Conservation (phyloP, 1,140 invertebrate genomes). For the Trachymyrmex cornetzi region DNA sequence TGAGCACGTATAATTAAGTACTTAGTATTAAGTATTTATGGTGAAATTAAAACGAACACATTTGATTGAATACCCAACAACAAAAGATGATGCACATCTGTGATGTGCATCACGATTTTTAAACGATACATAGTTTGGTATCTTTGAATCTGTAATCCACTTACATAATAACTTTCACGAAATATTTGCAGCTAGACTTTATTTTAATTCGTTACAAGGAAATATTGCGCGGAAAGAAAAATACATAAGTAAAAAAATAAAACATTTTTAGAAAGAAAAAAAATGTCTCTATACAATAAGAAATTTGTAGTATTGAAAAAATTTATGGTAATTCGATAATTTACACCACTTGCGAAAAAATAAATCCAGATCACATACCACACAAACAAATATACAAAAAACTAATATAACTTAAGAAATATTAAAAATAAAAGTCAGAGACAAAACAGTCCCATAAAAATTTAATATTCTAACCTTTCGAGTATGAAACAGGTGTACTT, state of each 20-base stretch:
- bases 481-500: not conserved
- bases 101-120: not conserved
- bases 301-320: not conserved
- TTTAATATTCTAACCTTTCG: not conserved
- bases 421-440: not conserved
- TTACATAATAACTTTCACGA: not conserved
- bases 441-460: not conserved
- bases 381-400: not conserved
- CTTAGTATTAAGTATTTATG: not conserved
- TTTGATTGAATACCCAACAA: not conserved
- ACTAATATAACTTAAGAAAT: not conserved
- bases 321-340: not conserved
- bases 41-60: not conserved
- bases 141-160: not conserved
- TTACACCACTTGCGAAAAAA: not conserved
- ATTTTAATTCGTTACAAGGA: not conserved
- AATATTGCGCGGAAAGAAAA: not conserved
- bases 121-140: not conserved
- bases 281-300: not conserved
- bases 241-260: not conserved
- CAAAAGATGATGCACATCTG: not conserved
- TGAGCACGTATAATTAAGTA: slow-evolving; percentile 16
- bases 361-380: not conserved
- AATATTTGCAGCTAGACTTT: not conserved
- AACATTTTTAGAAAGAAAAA: not conserved